These are phyloP conservation scores for Mesorhabditis belari DNA, from an alignment of 2,888 invertebrate genomes.

Conservation along the genomic window DNA sequence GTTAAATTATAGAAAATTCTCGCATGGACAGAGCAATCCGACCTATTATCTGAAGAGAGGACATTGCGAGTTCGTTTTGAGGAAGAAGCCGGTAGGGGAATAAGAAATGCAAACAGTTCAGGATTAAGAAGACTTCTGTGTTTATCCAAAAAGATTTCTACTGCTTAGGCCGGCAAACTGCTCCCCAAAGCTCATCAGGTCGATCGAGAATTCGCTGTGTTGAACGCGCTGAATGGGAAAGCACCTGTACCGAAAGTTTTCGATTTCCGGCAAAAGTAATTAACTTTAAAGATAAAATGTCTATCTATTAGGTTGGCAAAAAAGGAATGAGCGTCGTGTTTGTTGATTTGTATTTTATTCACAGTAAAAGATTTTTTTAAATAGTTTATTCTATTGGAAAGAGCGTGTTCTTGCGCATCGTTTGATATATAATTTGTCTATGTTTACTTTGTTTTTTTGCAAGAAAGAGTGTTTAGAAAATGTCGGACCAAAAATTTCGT, in stretches of 20 bases:
- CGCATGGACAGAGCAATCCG: constrained; percentile 58
- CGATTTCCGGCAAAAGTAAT: constrained; percentile 36
- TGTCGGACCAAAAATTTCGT: too few relatives aligned
- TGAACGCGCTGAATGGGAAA: constrained; percentile 54
- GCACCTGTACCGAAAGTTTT: constrained; percentile 56
- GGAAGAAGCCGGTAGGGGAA: constrained; percentile 56
- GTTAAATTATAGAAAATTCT: constrained; percentile 29
- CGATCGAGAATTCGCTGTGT: constrained; percentile 56
- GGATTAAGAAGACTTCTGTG: background rate
- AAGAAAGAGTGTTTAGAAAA: too few relatives aligned
- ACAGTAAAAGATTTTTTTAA: too few relatives aligned
- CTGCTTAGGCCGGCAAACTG: constrained; percentile 54
- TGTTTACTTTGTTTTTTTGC: too few relatives aligned
- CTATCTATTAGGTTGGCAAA: too few relatives aligned
- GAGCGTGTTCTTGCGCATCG: too few relatives aligned
- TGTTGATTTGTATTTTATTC: too few relatives aligned
- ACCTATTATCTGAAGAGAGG: constrained; percentile 55
- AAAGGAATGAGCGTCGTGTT: too few relatives aligned
- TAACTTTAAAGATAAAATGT: too few relatives aligned
- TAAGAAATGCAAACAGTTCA: background rate
- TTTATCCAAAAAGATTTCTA: constrained; percentile 1
- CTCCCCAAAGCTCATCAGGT: constrained; percentile 57
- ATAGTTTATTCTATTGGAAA: too few relatives aligned
- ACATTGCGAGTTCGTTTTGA: constrained; percentile 53
- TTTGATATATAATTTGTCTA: too few relatives aligned